Percentiles rank a stretch among this genome's conserved stretches.
phyloP scores from a whole-genome alignment of 2,797 vertebrate genomes.

The Gadopsis marmoratus region DNA sequence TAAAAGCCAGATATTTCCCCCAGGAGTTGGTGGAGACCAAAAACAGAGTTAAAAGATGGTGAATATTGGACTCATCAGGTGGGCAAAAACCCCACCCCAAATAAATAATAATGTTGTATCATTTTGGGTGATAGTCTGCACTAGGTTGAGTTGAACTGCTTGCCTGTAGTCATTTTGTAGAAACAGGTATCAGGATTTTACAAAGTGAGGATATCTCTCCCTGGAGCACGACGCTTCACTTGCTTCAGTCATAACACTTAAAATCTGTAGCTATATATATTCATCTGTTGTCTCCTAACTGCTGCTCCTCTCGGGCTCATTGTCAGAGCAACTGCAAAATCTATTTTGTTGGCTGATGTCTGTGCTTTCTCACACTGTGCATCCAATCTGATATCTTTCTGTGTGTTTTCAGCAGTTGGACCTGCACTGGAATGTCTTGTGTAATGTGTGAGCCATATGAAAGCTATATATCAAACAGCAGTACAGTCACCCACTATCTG shows the following conservation, averaged over 20 bases:
- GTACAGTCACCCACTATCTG: slow-evolving; percentile 58
- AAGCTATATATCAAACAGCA: slow-evolving; percentile 66
- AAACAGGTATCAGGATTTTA: slow-evolving; percentile 33
- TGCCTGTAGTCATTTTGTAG: background rate
- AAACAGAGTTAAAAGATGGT: background rate
- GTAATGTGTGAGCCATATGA: slow-evolving; percentile 77
- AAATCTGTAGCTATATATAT: slow-evolving; percentile 41
- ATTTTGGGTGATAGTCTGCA: background rate
- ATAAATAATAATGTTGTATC: background rate
- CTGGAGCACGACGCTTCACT: slow-evolving; percentile 29
- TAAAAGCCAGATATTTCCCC: no score
- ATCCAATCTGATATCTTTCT: slow-evolving; percentile 61
- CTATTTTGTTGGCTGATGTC: slow-evolving; percentile 49
- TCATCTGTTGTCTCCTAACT: slow-evolving; percentile 34
- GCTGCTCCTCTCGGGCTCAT: slow-evolving; percentile 58
- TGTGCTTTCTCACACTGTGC: slow-evolving; percentile 33
- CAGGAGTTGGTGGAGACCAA: background rate
- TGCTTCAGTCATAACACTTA: slow-evolving; percentile 61
- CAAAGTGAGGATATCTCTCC: slow-evolving; percentile 35
- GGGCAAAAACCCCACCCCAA: background rate
- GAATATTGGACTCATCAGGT: background rate
- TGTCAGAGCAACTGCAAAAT: slow-evolving; percentile 45
- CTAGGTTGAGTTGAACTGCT: background rate
- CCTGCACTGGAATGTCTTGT: slow-evolving; percentile 56
- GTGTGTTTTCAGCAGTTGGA: slow-evolving; percentile 57